Evolutionary conservation across 1,140 invertebrate species (phyloP).

Genomic region (Diabrotica virgifera): DNA sequence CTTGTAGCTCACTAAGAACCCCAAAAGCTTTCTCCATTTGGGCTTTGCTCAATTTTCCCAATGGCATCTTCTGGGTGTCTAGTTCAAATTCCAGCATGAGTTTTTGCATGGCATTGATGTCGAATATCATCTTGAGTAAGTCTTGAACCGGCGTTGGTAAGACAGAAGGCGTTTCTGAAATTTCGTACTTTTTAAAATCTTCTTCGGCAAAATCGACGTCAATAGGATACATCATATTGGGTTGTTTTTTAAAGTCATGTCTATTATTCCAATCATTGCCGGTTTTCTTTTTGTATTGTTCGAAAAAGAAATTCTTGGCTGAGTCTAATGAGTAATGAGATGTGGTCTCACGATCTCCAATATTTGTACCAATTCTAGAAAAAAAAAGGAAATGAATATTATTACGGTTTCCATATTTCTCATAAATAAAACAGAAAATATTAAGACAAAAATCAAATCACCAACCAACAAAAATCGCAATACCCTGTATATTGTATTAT

Average conservation of each 20-base stretch:
- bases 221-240: conserved; percentile 81
- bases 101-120: conserved; percentile 88
- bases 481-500: too few species aligned
- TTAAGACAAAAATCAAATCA: too few species aligned
- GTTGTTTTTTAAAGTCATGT: conserved; percentile 73
- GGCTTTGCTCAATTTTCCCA: conserved; percentile 88
- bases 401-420: too few species aligned
- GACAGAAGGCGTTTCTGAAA: conserved; percentile 59
- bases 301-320: conserved; percentile 67
- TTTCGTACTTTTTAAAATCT: conserved; percentile 37
- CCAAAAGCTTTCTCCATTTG: conserved; percentile 86
- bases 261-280: conserved; percentile 75
- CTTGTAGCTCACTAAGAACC: conserved; percentile 76
- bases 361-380: conserved; percentile 90
- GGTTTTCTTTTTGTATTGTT: conserved; percentile 76
- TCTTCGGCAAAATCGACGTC: conserved; percentile 84
- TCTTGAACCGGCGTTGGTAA: conserved; percentile 77
- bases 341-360: conserved; percentile 76
- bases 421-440: too few species aligned
- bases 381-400: not conserved
- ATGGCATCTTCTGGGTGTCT: conserved; percentile 95
- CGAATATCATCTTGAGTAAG: conserved; percentile 84
- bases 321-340: conserved; percentile 52
- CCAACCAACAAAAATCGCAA: too few species aligned
- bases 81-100: conserved; percentile 93